Evolutionary conservation across 2,797 vertebrate genomes (phyloP).

Genomic region (Eutrigla gurnardus): DNA sequence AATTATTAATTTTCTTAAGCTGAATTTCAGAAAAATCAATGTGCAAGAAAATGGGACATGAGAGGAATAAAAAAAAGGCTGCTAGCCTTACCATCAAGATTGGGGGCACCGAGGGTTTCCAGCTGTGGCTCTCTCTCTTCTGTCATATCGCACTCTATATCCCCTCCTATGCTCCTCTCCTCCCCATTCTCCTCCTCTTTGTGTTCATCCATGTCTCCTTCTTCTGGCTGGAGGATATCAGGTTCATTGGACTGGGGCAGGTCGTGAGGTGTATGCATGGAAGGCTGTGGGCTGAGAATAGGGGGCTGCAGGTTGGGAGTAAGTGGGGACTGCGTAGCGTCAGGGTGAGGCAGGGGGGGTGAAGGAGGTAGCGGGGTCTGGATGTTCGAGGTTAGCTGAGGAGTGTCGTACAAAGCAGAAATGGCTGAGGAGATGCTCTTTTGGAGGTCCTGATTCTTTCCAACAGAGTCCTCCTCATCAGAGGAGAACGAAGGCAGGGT

Average conservation of each 20-base stretch:
- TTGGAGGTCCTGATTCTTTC: constrained; percentile 96
- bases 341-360: constrained; percentile 67
- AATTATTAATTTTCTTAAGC: constrained; percentile 9
- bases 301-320: constrained; percentile 81
- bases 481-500: constrained; percentile 94
- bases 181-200: constrained; percentile 68
- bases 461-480: constrained; percentile 93
- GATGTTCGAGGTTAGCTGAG: constrained; percentile 76
- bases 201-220: constrained; percentile 65
- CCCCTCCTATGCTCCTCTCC: constrained; percentile 63
- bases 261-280: constrained; percentile 73
- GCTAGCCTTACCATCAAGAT: constrained; percentile 76
- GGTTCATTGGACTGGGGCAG: constrained; percentile 77
- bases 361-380: constrained; percentile 69
- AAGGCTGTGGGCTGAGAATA: constrained; percentile 80
- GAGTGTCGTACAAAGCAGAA: constrained; percentile 92
- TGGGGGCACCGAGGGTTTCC: constrained; percentile 75
- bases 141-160: constrained; percentile 69
- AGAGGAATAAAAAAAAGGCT: constrained; percentile 1
- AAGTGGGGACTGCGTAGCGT: constrained; percentile 67
- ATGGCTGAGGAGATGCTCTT: constrained; percentile 96
- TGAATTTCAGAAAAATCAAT: constrained; percentile 21
- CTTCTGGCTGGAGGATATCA: constrained; percentile 75
- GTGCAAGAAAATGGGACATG: neutral
- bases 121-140: constrained; percentile 77